Evolutionary conservation across 2,113 vertebrate species (phyloP).

Genomic region (Maylandia zebra): DNA sequence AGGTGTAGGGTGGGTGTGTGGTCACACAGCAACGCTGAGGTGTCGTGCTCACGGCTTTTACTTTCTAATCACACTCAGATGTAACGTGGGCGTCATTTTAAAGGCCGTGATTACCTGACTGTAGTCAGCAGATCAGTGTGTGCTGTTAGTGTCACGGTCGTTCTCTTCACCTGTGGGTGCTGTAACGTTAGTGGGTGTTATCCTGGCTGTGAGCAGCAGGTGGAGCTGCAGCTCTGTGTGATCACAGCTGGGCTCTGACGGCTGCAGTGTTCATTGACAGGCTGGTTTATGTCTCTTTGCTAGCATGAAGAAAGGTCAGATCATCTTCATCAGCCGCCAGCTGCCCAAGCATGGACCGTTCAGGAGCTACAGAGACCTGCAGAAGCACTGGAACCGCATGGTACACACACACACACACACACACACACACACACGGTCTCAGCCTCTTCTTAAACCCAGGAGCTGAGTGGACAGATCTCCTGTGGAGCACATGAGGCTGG

Average conservation of each 20-base stretch:
- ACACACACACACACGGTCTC: background rate
- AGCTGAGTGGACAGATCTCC: background rate
- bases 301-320: conserved; percentile 91
- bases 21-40: background rate
- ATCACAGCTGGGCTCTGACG: background rate
- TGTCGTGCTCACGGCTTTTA: background rate
- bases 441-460: background rate
- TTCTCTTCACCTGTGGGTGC: background rate
- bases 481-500: background rate
- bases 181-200: background rate
- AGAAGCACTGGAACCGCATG: conserved; percentile 80
- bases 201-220: conserved; percentile 14
- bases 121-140: accelerated
- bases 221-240: background rate
- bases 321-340: conserved; percentile 74
- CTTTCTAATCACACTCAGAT: background rate
- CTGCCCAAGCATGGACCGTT: conserved; percentile 78
- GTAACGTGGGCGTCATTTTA: accelerated
- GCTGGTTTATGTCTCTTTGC: background rate
- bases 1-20: background rate
- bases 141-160: background rate
- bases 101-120: background rate
- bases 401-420: conserved; percentile 44
- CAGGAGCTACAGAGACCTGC: conserved; percentile 75
- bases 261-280: background rate